Conservation (phyloP, 2,113 vertebrate genomes). For the Eudyptes chrysolophus region DNA sequence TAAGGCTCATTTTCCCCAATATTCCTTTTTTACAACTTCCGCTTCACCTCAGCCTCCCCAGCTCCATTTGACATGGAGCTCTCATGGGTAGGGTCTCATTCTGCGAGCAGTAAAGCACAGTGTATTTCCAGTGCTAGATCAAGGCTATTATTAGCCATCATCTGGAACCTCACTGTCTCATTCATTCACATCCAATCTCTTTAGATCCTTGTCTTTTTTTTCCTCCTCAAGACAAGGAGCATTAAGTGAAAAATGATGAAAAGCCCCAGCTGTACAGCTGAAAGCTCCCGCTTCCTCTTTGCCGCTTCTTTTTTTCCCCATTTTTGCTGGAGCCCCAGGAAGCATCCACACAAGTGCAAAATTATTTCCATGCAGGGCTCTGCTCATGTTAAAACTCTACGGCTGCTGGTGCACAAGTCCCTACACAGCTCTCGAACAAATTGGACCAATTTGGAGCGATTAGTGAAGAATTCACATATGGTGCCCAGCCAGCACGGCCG, state of each 20-base stretch:
- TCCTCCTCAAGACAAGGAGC: not conserved
- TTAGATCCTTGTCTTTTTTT: not conserved
- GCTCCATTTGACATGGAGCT: not conserved
- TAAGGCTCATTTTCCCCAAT: not conserved
- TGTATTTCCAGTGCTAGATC: not conserved
- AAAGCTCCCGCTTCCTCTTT: not conserved
- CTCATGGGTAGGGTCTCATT: not conserved
- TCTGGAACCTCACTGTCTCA: not conserved
- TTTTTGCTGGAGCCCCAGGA: slow-evolving; percentile 42
- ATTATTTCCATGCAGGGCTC: slow-evolving; percentile 66
- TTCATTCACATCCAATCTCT: not conserved
- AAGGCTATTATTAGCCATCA: not conserved
- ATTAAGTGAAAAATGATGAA: not conserved
- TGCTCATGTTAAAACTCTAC: slow-evolving; percentile 20
- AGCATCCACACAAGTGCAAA: slow-evolving; percentile 41
- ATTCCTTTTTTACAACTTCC: not conserved
- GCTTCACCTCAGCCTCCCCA: not conserved
- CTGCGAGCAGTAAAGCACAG: not conserved
- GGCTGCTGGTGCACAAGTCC: slow-evolving; percentile 62
- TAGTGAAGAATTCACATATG: slow-evolving; percentile 90
- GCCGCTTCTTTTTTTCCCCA: not conserved
- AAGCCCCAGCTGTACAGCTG: not conserved
- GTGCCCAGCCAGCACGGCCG: slow-evolving; percentile 77
- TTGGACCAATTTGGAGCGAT: slow-evolving; percentile 91
- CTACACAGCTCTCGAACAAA: slow-evolving; percentile 83